A percentile compares a stretch with the other conserved stretches of the same genome.
Evolutionary conservation across 92 coral and sea anemone genomes (phyloP).

Genomic region (Bergia sp.): DNA sequence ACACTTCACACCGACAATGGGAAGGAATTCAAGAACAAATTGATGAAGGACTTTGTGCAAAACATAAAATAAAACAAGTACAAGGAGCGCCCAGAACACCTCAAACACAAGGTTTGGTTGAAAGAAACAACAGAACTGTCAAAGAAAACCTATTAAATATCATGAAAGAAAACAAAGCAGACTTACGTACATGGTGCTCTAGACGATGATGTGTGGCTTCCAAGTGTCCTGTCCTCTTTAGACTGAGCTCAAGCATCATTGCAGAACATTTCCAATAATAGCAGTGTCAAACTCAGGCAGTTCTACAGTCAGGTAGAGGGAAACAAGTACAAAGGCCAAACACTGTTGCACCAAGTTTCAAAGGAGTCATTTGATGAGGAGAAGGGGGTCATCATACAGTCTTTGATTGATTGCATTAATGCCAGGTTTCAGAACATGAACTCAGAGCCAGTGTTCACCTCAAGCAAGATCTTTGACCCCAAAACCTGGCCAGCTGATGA

Average conservation of each 20-base stretch:
- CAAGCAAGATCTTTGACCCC: constrained; percentile 41
- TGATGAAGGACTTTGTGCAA: not conserved
- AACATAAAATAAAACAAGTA: constrained; percentile 8
- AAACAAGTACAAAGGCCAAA: constrained; percentile 29
- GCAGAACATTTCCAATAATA: too few species aligned
- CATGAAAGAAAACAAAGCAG: constrained; percentile 40
- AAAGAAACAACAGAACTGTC: constrained; percentile 50
- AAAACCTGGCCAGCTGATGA: constrained; percentile 42
- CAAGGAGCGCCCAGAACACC: constrained; percentile 52
- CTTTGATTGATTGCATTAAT: constrained; percentile 40
- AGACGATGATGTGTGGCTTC: constrained; percentile 40
- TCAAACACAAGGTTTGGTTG: constrained; percentile 53
- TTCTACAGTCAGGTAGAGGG: too few species aligned
- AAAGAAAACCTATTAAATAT: constrained; percentile 51
- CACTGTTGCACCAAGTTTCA: constrained; percentile 39
- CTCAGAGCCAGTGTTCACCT: constrained; percentile 41
- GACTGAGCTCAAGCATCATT: too few species aligned
- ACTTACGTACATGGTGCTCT: constrained; percentile 50
- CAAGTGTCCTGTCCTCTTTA: not conserved
- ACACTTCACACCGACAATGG: constrained; percentile 23
- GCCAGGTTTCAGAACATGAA: constrained; percentile 41
- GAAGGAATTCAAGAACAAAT: constrained; percentile 16
- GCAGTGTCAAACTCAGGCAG: too few species aligned
- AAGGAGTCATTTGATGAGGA: constrained; percentile 44
- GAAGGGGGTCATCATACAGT: constrained; percentile 40